A percentile compares a stretch with the other conserved stretches of the same genome.
Conservation (phyloP, 1,140 invertebrate genomes). For the Heliconius hermathena region DNA sequence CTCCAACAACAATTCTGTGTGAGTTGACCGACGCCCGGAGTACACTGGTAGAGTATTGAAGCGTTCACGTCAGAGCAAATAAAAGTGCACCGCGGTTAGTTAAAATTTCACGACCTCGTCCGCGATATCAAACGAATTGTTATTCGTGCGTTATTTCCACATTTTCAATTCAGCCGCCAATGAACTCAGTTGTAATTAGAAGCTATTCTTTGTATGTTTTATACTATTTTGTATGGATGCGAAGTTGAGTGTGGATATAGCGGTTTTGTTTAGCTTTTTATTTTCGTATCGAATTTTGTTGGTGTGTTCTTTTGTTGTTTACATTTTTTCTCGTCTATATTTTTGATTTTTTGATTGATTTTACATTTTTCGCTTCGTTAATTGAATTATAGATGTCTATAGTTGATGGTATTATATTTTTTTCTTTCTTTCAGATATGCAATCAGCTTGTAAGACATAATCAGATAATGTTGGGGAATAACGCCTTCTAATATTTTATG, state of each 20-base stretch:
- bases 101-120: slow-evolving; percentile 55
- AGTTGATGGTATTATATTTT: too few relatives aligned
- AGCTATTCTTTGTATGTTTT: slow-evolving; percentile 29
- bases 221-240: not conserved
- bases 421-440: too few relatives aligned
- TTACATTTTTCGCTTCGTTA: too few relatives aligned
- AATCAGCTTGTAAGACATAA: too few relatives aligned
- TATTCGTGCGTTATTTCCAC: slow-evolving; percentile 41
- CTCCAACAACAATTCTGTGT: not conserved
- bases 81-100: slow-evolving; percentile 54
- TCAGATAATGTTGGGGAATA: too few relatives aligned
- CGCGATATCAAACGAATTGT: slow-evolving; percentile 45
- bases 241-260: not conserved
- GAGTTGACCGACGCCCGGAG: slow-evolving; percentile 17
- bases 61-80: slow-evolving; percentile 48
- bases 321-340: not conserved
- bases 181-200: slow-evolving; percentile 37
- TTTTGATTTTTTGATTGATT: not conserved
- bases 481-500: too few relatives aligned
- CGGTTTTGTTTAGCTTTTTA: not conserved
- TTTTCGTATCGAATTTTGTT: not conserved
- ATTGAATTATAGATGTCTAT: too few relatives aligned
- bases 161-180: not conserved
- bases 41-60: slow-evolving; percentile 27
- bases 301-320: not conserved